Evolutionary conservation across 1,140 invertebrate species (phyloP), one percentile per base, ranked within the genome.

Genomic region (Holotrichia oblita): DNA sequence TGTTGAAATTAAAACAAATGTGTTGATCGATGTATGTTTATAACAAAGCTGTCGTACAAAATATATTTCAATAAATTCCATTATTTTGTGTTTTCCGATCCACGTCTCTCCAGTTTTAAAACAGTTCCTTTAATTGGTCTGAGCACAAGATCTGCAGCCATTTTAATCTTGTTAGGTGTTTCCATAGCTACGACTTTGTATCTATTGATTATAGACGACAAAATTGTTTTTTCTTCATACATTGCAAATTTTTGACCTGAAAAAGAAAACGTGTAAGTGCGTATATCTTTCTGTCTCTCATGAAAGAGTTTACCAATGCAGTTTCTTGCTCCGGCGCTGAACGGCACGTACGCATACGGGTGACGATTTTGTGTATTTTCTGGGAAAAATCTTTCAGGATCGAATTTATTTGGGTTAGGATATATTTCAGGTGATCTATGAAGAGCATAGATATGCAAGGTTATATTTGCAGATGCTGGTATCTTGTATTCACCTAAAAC

Each of bases 321-420:
- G 41, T 74, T 74, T 17, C 73, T 74, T 0, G 73, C 27, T 41
- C 73, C 73, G 40, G 73, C 73, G 34, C 73, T 74, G 40, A 74
- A 74, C 3, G 73, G 73, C 8, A 74, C 22, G 34, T 41, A 74
- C 17, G 87, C 86, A 80, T 86, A 89, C 0, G 88, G 84, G 79
- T 90, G 85, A 77, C 87, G 82, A 61, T 89, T 84, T 2, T 84
- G 81, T 17, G 84, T 84, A 77, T 89, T 85, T 81, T 90, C 89
- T 0, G 91, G 89, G 14, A 91, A 82, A 85, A 94, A 94, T 77
- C 92, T 85, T 77, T 94, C 92, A 0, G 93, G 93, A 84, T 93
- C 88, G 82, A 93, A 94, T 22, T 86, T 85, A 10, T 92, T 89
- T 0, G 93, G 93, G 79, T 94, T 88, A 2, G 91, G 88, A 86